phyloP scores from a whole-genome alignment of 2,888 invertebrate genomes.

The Athrips mouffetella region DNA sequence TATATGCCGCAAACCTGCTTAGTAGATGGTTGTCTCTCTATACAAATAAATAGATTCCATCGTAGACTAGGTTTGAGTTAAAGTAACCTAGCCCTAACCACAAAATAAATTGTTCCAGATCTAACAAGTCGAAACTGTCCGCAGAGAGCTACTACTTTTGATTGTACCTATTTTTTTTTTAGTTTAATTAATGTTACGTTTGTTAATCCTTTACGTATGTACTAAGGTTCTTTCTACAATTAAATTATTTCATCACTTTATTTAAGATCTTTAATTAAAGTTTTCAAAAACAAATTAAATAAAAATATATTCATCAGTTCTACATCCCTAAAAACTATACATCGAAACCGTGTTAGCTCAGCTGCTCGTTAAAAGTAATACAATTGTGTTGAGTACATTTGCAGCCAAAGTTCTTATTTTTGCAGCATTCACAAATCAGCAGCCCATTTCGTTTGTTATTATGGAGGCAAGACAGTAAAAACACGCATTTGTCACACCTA shows the following conservation, averaged over 20 bases:
- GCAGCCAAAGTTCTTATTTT: background rate
- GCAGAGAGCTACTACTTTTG: constrained; percentile 58
- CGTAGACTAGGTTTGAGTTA: background rate
- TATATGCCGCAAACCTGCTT: too few species aligned
- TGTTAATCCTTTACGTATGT: too few species aligned
- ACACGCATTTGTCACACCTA: constrained; percentile 40
- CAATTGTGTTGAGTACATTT: background rate
- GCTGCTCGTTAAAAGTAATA: too few species aligned
- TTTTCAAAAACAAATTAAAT: too few species aligned
- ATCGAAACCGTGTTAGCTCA: too few species aligned
- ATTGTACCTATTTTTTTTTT: constrained; percentile 13
- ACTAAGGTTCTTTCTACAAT: too few species aligned
- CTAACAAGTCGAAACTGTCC: constrained; percentile 47
- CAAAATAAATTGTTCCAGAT: constrained; percentile 48
- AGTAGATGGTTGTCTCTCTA: background rate
- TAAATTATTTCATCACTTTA: too few species aligned
- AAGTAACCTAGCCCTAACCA: too few species aligned
- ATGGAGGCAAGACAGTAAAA: constrained; percentile 45
- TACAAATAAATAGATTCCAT: background rate
- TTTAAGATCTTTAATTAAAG: too few species aligned
- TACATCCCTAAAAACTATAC: too few species aligned
- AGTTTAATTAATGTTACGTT: too few species aligned
- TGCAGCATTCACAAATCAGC: constrained; percentile 37
- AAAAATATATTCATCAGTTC: too few species aligned
- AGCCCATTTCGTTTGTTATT: constrained; percentile 33